Percentiles rank a stretch among this genome's conserved stretches.
Conservation (phyloP, 2,113 vertebrate genomes). For the Zingel zingel region DNA sequence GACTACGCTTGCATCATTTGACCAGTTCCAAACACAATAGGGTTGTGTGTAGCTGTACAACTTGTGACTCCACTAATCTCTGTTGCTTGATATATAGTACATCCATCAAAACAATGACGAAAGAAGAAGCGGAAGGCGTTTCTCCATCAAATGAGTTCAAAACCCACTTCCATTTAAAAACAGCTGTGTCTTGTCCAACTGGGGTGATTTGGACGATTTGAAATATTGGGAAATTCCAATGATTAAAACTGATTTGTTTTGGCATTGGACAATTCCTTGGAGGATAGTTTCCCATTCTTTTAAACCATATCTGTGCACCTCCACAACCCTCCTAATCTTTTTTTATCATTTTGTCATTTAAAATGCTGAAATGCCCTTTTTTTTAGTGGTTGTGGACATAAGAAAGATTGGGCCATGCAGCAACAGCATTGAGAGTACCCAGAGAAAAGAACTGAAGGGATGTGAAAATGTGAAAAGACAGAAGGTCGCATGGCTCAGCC, state of each 20-base stretch:
- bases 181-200: constrained; percentile 5
- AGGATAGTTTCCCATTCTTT: constrained; percentile 22
- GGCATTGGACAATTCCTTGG: constrained; percentile 22
- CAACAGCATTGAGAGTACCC: constrained; percentile 39
- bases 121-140: constrained; percentile 8
- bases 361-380: constrained; percentile 26
- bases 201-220: background rate
- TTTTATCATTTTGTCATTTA: constrained; percentile 25
- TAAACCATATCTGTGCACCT: background rate
- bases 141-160: constrained; percentile 25
- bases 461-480: constrained; percentile 24
- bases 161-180: constrained; percentile 31
- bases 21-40: constrained; percentile 53
- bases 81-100: constrained; percentile 10
- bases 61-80: constrained; percentile 25
- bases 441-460: constrained; percentile 29
- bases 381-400: constrained; percentile 22
- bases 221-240: constrained; percentile 7
- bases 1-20: constrained; percentile 49
- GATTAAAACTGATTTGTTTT: constrained; percentile 30
- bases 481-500: constrained; percentile 4
- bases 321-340: background rate
- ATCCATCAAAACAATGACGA: constrained; percentile 41
- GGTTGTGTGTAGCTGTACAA: constrained; percentile 16
- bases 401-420: constrained; percentile 52